Conservation (phyloP, 1,140 invertebrate genomes). For the Diabrotica virgifera region DNA sequence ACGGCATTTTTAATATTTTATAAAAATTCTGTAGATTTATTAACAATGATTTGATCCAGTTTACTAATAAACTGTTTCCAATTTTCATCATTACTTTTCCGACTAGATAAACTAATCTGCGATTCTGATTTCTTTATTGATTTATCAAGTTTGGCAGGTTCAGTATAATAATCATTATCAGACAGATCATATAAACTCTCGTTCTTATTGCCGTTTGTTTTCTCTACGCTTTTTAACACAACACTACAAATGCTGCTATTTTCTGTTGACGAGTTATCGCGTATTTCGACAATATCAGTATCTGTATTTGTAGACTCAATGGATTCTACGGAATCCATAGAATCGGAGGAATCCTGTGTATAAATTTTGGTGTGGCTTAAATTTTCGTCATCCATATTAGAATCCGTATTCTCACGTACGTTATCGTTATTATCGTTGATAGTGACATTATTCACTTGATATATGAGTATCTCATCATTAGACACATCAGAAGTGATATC, state of each 20-base stretch:
- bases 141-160: background rate
- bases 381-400: no score
- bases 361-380: background rate
- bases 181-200: background rate
- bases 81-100: conserved; percentile 26
- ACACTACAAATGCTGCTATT: conserved; percentile 3
- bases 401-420: background rate
- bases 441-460: background rate
- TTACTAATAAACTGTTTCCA: conserved; percentile 36
- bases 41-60: conserved; percentile 34
- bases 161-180: background rate
- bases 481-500: background rate
- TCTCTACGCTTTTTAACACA: background rate
- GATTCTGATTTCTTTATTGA: background rate
- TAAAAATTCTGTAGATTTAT: conserved; percentile 29
- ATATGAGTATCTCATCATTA: background rate
- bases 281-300: background rate
- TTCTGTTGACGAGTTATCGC: background rate
- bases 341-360: background rate
- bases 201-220: background rate
- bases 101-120: background rate
- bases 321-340: background rate
- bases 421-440: background rate
- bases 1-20: background rate
- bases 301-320: background rate